Evolutionary conservation across 64 coral and sea anemone species (phyloP).

Genomic region (Montipora foliosa): DNA sequence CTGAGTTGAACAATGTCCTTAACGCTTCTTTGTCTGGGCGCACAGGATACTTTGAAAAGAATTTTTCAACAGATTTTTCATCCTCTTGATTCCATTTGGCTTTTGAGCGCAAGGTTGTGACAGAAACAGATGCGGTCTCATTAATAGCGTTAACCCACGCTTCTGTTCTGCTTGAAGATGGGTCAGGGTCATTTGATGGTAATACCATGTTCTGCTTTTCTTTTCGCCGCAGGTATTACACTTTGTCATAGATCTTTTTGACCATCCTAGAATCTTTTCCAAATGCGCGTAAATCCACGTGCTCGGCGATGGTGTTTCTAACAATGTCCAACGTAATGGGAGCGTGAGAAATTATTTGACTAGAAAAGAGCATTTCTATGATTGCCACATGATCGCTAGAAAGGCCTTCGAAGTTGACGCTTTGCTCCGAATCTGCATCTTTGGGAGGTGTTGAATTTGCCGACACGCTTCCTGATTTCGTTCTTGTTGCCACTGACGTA

Average conservation of each 20-base stretch:
- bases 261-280: slow-evolving; percentile 16
- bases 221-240: background rate
- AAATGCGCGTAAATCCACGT: background rate
- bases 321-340: background rate
- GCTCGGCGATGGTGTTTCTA: background rate
- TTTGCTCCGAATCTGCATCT: background rate
- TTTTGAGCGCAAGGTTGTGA: background rate
- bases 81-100: background rate
- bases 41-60: background rate
- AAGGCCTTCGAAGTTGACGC: background rate
- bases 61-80: background rate
- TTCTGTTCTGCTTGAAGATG: background rate
- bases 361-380: background rate
- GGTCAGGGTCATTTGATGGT: background rate
- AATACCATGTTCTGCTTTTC: slow-evolving; percentile 5
- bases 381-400: background rate
- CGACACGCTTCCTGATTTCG: background rate
- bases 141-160: background rate
- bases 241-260: background rate
- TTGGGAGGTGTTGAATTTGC: slow-evolving; percentile 7
- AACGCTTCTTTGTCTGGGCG: background rate
- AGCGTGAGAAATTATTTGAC: background rate
- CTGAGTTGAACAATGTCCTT: background rate
- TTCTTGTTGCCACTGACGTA: background rate
- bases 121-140: background rate